Evolutionary conservation across 2,797 vertebrate genomes (phyloP), one percentile per base, ranked within the genome.

Genomic region (Xenopus petersii): DNA sequence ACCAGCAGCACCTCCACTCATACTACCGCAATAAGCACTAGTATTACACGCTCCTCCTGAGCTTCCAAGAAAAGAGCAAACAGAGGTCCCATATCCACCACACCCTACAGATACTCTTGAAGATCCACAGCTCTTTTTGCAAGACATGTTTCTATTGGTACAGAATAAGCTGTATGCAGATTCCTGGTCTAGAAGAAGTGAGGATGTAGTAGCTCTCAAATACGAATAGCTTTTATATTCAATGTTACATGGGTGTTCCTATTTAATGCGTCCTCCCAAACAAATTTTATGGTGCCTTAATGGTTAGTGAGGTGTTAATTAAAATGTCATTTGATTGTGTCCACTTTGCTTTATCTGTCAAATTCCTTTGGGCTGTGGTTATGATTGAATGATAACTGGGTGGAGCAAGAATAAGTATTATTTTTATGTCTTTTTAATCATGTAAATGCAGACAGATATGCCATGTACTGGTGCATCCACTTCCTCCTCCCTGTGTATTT

Each of bases 231-330:
- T 47, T 79, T 70, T 79, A 78, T 75, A 75, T 66, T 70, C 36
- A 48, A 55, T 15, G 54, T 64, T 7, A 64, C 26, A 49, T 66
- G 77, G 77, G 77, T 79, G 77, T 60, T 70, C 67, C 72, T 36
- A 3, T 64, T 63, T 68, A 12, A 46, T 51, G 30, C 55, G 70
- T 16, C 64, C 62, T 79, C 61, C 70, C 26, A 74, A 70, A 42
- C 33, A 33, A 12, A 64, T 49, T 51, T 73, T 68, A 60, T 70
- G 71, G 71, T 66, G 58, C n/a, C 47, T 4, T 12, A 69, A 51
- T 66, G 61, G 12, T 47, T 70, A 47, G 56, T 61, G 62, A 74
- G 74, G 64, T 65, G 30, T 61, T 78, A 79, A 79, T 79, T 79
- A 74, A 78, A 74, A 72, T 30, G n/a, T 67, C 59, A 6, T 49